Evolutionary conservation across 2,888 invertebrate species (phyloP), one percentile per base, ranked within the genome.

Genomic region (Teleogryllus oceanicus): DNA sequence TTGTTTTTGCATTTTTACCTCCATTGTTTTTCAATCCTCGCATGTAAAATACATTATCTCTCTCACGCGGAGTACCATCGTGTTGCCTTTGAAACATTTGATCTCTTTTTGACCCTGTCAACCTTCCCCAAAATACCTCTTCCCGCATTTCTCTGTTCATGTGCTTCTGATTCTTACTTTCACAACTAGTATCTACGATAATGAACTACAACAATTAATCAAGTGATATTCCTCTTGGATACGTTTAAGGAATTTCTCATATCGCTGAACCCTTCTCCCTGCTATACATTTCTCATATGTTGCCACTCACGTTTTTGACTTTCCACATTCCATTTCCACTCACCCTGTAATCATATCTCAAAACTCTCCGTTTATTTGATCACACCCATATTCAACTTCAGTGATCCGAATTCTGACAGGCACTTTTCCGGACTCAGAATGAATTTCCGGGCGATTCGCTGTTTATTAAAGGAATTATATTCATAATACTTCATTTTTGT

Each of bases 381-480:
- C 37, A 37, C 5, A 37, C 37, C 8, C 37, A 37, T 37, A 37
- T 37, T 37, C 37, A 8, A 37, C 37, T 37, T 62, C n/a, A 4
- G 62, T 62, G 62, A 62, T 18, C 62, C 62, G 16, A 62, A 18
- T n/a, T 13, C 62, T 62, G 62, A 62, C 62, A 62, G 62, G 11
- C 13, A 18, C 16, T 62, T 62, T 62, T 62, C n/a, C 62, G 62
- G n/a, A 62, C 62, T n/a, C 62, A 62, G 62, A 62, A 62, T 62
- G n/a, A 62, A 62, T 13, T 62, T n/a, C 62, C 13, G 62, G n/a
- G 62, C 62, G 62, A 62, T 62, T 62, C 62, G 62, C n/a, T 62
- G 62, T 62, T 62, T 62, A 62, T 62, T 62, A 62, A 62, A 62
- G 62, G 62, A 62, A 62, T 62, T 62, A 62, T 62, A 8, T 37